Evolutionary conservation across 2,113 vertebrate species (phyloP).

Genomic region (Daboia siamensis): DNA sequence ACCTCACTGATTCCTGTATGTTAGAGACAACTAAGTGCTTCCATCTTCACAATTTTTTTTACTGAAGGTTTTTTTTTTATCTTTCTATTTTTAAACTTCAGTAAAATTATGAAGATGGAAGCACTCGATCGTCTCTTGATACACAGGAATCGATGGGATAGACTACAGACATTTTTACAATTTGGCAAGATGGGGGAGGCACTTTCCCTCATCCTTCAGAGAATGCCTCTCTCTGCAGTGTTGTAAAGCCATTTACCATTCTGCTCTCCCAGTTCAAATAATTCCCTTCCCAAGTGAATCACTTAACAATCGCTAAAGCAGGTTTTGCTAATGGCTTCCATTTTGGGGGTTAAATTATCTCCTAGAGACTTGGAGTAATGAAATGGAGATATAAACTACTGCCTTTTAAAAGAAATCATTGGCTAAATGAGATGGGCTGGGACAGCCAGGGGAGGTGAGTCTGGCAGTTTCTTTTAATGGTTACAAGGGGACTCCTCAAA

Average conservation of each 20-base stretch:
- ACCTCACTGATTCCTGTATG: background rate
- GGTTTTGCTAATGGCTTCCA: constrained; percentile 51
- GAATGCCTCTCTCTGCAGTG: constrained; percentile 18
- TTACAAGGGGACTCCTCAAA: constrained; percentile 32
- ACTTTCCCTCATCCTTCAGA: constrained; percentile 19
- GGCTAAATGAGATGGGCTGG: constrained; percentile 40
- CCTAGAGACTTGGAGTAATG: constrained; percentile 46
- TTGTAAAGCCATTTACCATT: constrained; percentile 14
- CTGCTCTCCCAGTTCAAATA: constrained; percentile 24
- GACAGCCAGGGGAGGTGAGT: constrained; percentile 5
- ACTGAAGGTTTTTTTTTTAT: background rate
- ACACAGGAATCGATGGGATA: background rate
- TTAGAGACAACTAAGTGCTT: background rate
- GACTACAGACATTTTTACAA: background rate
- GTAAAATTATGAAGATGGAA: background rate
- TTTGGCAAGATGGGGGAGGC: background rate
- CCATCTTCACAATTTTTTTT: background rate
- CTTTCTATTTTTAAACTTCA: background rate
- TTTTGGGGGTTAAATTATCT: constrained; percentile 61
- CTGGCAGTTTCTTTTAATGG: constrained; percentile 14
- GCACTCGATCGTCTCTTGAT: background rate
- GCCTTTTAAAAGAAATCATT: constrained; percentile 40
- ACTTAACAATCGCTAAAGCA: constrained; percentile 59
- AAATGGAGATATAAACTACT: constrained; percentile 49
- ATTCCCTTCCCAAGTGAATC: constrained; percentile 42